Evolutionary conservation across 2,888 invertebrate species (phyloP).

Genomic region (Tipula helvola): DNA sequence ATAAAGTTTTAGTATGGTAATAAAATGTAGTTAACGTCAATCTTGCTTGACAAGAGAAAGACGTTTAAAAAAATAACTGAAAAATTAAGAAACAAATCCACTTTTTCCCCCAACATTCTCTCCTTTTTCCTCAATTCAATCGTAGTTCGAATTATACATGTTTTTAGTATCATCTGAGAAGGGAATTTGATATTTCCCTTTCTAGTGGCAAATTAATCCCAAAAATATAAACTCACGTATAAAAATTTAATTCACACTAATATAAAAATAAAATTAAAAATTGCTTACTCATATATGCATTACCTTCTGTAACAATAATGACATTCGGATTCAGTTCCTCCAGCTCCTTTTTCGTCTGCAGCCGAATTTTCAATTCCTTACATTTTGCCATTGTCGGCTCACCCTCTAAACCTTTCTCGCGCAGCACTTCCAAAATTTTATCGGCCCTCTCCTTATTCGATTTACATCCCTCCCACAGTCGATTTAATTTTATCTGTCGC

Average conservation of each 20-base stretch:
- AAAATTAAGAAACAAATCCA: no score
- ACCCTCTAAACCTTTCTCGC: conserved; percentile 39
- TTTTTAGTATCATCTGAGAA: no score
- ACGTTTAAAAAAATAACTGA: no score
- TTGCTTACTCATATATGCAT: background rate
- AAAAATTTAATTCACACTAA: background rate
- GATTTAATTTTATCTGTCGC: conserved; percentile 38
- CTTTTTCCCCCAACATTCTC: no score
- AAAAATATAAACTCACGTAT: no score
- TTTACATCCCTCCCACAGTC: conserved; percentile 40
- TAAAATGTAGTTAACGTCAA: no score
- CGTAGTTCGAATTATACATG: no score
- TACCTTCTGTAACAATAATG: conserved; percentile 11
- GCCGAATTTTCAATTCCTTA: conserved; percentile 17
- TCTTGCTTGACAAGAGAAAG: no score
- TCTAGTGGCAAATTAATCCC: no score
- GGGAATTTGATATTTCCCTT: no score
- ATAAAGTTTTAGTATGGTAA: no score
- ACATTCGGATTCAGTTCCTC: conserved; percentile 13
- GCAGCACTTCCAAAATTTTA: conserved; percentile 37
- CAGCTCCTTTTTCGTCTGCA: conserved; percentile 13
- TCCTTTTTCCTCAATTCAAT: no score
- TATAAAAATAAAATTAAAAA: background rate
- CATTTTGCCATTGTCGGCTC: conserved; percentile 40
- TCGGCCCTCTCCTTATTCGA: conserved; percentile 41